phyloP scores from a whole-genome alignment of 1,140 invertebrate species.

The Habropoda laboriosa region DNA sequence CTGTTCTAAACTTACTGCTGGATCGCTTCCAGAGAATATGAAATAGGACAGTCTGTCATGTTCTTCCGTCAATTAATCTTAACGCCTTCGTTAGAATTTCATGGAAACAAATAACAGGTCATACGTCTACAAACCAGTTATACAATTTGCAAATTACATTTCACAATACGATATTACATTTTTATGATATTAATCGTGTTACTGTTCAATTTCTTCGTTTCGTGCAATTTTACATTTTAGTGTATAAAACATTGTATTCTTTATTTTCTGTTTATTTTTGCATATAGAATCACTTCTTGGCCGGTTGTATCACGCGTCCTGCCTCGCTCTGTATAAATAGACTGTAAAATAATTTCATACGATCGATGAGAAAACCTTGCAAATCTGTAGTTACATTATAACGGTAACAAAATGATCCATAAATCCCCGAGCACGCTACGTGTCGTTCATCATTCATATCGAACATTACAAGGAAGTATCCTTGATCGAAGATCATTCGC shows the following conservation, averaged over 20 bases:
- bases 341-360: too few species aligned
- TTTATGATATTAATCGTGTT: not conserved
- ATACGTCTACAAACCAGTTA: not conserved
- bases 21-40: not conserved
- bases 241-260: too few species aligned
- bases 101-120: not conserved
- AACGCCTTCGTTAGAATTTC: conserved; percentile 6
- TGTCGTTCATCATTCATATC: not conserved
- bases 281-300: too few species aligned
- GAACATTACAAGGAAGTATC: conserved; percentile 33
- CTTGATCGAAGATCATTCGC: conserved; percentile 46
- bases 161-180: not conserved
- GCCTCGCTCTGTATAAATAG: too few species aligned
- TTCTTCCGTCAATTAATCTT: conserved; percentile 25
- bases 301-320: too few species aligned
- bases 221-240: not conserved
- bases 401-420: not conserved
- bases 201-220: not conserved
- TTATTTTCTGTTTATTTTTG: too few species aligned
- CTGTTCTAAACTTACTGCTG: not conserved
- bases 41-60: conserved; percentile 17
- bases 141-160: not conserved
- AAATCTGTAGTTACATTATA: too few species aligned
- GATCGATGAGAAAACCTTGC: too few species aligned
- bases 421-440: not conserved